Evolutionary conservation across 2,888 invertebrate species (phyloP).

Genomic region (Drosophila pegasa): DNA sequence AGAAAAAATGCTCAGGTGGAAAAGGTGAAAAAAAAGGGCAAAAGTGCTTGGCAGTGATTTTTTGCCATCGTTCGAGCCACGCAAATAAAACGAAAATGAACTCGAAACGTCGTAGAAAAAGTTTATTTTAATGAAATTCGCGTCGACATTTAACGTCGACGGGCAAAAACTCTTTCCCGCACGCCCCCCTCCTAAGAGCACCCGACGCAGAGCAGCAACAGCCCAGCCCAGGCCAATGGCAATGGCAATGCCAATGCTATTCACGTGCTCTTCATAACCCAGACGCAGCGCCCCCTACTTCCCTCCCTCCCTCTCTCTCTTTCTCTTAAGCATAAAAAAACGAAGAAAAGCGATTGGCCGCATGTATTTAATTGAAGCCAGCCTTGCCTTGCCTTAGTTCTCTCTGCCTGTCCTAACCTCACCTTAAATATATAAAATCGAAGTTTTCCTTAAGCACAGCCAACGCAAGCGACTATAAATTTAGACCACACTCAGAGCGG

Average conservation of each 20-base stretch:
- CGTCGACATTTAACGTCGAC: conserved; percentile 75
- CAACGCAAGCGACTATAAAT: conserved; percentile 23
- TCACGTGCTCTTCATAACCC: conserved; percentile 22
- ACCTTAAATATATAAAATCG: conserved; percentile 11
- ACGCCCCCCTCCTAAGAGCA: background rate
- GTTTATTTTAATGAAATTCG: conserved; percentile 80
- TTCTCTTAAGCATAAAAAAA: background rate
- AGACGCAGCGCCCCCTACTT: background rate
- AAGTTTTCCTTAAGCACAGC: conserved; percentile 19
- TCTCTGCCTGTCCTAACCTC: background rate
- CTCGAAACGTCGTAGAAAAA: conserved; percentile 74
- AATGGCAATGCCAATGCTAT: conserved; percentile 12
- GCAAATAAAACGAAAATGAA: conserved; percentile 79
- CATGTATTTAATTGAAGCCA: conserved; percentile 30
- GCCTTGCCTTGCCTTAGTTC: background rate
- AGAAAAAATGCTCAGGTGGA: conserved; percentile 21
- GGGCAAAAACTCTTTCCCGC: conserved; percentile 20
- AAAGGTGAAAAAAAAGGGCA: conserved; percentile 52
- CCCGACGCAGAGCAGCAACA: background rate
- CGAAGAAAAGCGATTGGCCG: conserved; percentile 18
- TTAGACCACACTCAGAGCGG: conserved; percentile 15
- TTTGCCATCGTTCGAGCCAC: conserved; percentile 31
- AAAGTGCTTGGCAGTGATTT: conserved; percentile 74
- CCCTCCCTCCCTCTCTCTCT: background rate
- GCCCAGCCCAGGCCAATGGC: conserved; percentile 16